Evolutionary conservation across 2,113 vertebrate species (phyloP).

Genomic region (Agelaius phoeniceus): DNA sequence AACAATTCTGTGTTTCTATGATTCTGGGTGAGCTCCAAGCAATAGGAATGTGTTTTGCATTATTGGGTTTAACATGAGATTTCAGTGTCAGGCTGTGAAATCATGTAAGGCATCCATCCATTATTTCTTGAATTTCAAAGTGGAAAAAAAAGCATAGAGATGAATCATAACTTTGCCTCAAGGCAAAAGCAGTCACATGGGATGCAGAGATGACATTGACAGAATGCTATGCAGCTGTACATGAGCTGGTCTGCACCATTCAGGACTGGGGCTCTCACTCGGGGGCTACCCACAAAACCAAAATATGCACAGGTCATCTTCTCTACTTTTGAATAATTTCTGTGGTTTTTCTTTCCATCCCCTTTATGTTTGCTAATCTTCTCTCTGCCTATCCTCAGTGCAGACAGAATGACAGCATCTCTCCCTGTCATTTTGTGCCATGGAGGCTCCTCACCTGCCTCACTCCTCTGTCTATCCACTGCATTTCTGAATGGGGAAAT

Average conservation of each 20-base stretch:
- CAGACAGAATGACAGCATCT: not conserved
- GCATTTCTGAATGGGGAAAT: not conserved
- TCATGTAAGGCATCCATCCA: not conserved
- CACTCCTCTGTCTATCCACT: not conserved
- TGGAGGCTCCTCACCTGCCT: not conserved
- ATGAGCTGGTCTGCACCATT: not conserved
- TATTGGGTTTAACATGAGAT: not conserved
- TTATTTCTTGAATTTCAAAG: not conserved
- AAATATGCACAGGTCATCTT: not conserved
- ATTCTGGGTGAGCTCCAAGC: not conserved
- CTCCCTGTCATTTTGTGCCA: fast-evolving
- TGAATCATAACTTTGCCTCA: not conserved
- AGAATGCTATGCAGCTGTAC: not conserved
- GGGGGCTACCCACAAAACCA: not conserved
- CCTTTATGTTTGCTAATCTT: not conserved
- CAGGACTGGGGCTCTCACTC: not conserved
- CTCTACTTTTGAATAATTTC: not conserved
- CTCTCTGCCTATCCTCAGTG: not conserved
- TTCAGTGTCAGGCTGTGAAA: not conserved
- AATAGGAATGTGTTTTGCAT: not conserved
- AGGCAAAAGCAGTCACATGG: not conserved
- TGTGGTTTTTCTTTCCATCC: not conserved
- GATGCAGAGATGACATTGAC: not conserved
- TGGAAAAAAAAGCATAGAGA: not conserved
- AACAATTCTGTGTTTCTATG: not conserved